Evolutionary conservation across 2,113 vertebrate species (phyloP), one percentile per base, ranked within the genome.

Genomic region (Chaenogobius annularis): DNA sequence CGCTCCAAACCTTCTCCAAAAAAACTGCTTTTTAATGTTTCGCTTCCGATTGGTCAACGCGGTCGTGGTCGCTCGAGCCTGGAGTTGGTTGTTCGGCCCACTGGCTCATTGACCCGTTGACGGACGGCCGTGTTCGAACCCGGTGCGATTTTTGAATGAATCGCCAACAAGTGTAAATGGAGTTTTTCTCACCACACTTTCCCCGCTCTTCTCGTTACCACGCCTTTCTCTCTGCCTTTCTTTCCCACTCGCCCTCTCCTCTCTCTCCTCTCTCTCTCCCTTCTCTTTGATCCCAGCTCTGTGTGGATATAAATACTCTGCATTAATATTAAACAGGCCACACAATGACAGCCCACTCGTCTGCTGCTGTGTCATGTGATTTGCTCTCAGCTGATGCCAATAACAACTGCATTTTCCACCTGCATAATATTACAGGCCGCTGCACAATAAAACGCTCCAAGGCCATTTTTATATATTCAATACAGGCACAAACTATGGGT

Each of bases 261-360:
- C 31, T 5, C 59, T 9, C 23, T 61, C 23, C 26, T 31, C 58
- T 4, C 10, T 23, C 22, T 13, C 20, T 13, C 26, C 14, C 26
- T 31, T 35, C 54, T 8, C 59, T 62, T 35, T 62, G 56, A 58
- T 26, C 10, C 10, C 55, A 17, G 58, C 58, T 61, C 59, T 62
- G 59, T 37, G 59, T 31, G 58, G 59, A 62, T 62, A 62, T 62
- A 62, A 62, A 62, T 62, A 62, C 31, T 19, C 59, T 3, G 7
- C 59, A 62, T 62, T 35, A 62, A 62, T 62, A 62, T 62, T 62
- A 19, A 62, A 19, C 59, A 62, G 26, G 15, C 15, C 58, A 15
- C 58, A 61, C 58, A 61, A 62, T 62, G 59, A 37, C 59, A 17
- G 23, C 13, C 56, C 23, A 31, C 56, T 35, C 59, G 22, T 59